phyloP scores from a whole-genome alignment of 2,113 vertebrate species.

The Aegotheles bennettii region DNA sequence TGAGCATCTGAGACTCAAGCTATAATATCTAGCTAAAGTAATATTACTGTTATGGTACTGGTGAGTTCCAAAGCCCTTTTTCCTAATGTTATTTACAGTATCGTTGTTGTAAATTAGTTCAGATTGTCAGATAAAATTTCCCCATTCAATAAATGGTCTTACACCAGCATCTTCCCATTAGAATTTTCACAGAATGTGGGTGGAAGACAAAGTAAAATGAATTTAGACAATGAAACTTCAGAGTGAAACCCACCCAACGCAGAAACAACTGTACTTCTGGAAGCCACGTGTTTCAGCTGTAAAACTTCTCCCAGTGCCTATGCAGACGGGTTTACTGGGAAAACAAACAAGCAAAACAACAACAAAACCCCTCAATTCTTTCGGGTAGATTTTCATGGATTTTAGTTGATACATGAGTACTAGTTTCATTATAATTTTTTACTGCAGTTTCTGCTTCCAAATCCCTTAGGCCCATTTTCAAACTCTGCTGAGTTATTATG shows the following conservation, averaged over 20 bases:
- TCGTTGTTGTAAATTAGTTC: not conserved
- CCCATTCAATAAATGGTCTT: not conserved
- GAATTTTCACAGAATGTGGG: not conserved
- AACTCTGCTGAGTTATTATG: not conserved
- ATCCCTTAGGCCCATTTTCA: constrained; percentile 31
- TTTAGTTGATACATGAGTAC: not conserved
- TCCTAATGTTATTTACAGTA: not conserved
- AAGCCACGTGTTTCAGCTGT: not conserved
- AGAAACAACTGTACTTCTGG: not conserved
- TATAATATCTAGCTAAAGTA: not conserved
- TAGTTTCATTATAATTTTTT: constrained; percentile 1
- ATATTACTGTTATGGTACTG: not conserved
- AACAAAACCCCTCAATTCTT: not conserved
- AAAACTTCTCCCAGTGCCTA: not conserved
- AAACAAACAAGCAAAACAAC: not conserved
- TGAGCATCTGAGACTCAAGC: not conserved
- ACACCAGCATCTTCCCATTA: not conserved
- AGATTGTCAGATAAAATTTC: not conserved
- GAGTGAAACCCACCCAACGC: not conserved
- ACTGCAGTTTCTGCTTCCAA: constrained; percentile 5
- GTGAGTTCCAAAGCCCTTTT: not conserved
- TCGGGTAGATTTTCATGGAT: not conserved
- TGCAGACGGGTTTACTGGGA: not conserved
- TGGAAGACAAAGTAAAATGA: not conserved
- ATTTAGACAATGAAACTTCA: not conserved